Conservation (phyloP, 2,113 vertebrate species). For the Silurus glanis region DNA sequence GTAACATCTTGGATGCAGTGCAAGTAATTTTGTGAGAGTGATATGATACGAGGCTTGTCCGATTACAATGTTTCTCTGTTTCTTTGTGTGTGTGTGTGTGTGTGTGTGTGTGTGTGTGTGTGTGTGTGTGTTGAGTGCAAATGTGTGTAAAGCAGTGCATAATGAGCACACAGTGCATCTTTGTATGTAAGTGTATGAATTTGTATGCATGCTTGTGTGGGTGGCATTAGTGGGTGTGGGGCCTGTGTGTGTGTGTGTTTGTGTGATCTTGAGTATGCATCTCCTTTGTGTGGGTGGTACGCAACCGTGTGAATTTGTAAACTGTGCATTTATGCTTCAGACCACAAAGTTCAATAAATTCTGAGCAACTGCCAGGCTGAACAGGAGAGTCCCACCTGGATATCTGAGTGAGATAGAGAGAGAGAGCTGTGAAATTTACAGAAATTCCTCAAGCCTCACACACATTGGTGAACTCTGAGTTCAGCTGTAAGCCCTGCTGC, state of each 20-base stretch:
- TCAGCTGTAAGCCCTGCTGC: neutral
- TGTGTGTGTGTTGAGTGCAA: neutral
- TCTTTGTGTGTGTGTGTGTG: neutral
- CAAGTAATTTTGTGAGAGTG: neutral
- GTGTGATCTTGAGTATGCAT: neutral
- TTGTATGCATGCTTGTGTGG: neutral
- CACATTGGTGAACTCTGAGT: neutral
- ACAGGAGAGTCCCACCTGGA: conserved; percentile 9
- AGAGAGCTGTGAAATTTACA: neutral
- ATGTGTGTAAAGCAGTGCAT: neutral
- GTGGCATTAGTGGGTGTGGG: neutral
- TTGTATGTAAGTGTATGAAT: neutral
- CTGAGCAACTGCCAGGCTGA: conserved; percentile 27
- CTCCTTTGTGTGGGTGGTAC: conserved; percentile 1
- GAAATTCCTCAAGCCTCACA: neutral
- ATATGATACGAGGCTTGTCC: neutral
- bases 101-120: neutral
- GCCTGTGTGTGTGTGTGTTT: neutral
- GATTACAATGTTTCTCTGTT: neutral
- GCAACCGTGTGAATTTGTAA: neutral
- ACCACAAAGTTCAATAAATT: conserved; percentile 3
- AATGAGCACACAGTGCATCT: too few relatives aligned
- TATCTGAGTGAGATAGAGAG: neutral
- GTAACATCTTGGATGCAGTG: neutral
- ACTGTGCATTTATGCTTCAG: neutral